Base-by-base conservation (phyloP, 2,113 vertebrate species). In the Pogonocichla stellata region DNA sequence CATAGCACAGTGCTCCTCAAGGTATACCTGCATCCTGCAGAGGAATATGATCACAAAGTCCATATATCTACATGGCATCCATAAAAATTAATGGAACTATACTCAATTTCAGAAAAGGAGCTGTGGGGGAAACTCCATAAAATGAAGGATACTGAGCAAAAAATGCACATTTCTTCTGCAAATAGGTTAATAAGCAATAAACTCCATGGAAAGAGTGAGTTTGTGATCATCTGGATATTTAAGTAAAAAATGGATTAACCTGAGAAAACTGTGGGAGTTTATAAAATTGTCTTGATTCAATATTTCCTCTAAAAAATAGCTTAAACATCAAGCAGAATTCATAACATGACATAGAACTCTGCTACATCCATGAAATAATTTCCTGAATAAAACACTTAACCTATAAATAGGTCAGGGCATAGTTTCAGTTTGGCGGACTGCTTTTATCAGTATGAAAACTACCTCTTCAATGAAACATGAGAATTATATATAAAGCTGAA, bases 291-390 rank as follows among this genome's bases (percentile, higher is more conserved):
- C 20, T 64, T 81, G 25, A 12, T 53, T 87, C 79, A 29, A 43
- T 79, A 71, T 75, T 75, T 93, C 69, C 40, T 79, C 56, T 75
- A 65, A 93, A 71, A 45, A 83, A 60, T 86, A 88, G 38, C 43
- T 43, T 91, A 74, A 89, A 81, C 40, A 50, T 65, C 77, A 77
- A 82, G 38, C n/a, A 73, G 17, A 80, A 38, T 58, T 85, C 34
- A 47, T 53, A 73, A 60, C n/a, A 73, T 83, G 58, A 43, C 3
- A 3, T 12, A 28, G 22, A 71, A 25, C 31, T 53, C 43, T 78
- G 13, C 62, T 92, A 47, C 10, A 7, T 73, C 73, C 12, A 22
- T 94, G 22, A 92, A 94, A 86, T 54, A 62, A 80, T 88, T 90
- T 90, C 42, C 54, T 69, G 62, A 69, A 45, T 72, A 57, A 56